Base-by-base conservation (phyloP, 1,140 invertebrate species). In the Zaprionus ornatus region DNA sequence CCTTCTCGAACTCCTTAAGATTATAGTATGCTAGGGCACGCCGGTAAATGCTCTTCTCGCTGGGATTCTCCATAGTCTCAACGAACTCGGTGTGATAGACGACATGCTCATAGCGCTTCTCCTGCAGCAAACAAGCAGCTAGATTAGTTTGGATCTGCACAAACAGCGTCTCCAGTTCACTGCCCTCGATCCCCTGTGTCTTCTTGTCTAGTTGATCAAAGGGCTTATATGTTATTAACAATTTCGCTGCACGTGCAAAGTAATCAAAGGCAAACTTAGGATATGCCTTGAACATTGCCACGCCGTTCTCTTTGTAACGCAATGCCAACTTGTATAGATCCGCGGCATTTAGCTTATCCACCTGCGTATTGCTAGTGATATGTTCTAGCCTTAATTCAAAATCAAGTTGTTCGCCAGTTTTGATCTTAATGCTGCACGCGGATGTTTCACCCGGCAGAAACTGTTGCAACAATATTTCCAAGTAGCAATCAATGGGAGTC, bases 51-150 rank as follows among this genome's bases (percentile, higher is more conserved):
- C 90, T 88, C 40, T 93, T 93, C 40, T 93, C 92, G 27, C 80
- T 82, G 3, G 90, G 83, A 32, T 78, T 61, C 19, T 77, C 59
- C 5, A 74, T 50, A 2, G 74, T 70, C 17, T 92, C 90, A 5
- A 92, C 90, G 60, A 92, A 92, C 23, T 91, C 67, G 0, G 91
- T 92, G n/a, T 88, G 76, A 61, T 90, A 90, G 27, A 92, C 57
- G 5, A 92, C 92, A 55, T 93, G 91, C 48, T 93, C 92, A 61
- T 86, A 93, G 10, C 92, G 90, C 19, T 92, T 60, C 60, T 92
- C 77, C 60, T 82, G 82, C 10, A 93, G 57, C 59, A 92, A 52
- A 50, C 92, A 92, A 0, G 92, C 92, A 0, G 92, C 85, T 27
- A 93, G 56, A 76, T 93, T 93, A 0, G 82, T 88, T 69, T 92